Evolutionary conservation across 2,888 invertebrate species (phyloP).

Genomic region (Exocentrus adspersus): DNA sequence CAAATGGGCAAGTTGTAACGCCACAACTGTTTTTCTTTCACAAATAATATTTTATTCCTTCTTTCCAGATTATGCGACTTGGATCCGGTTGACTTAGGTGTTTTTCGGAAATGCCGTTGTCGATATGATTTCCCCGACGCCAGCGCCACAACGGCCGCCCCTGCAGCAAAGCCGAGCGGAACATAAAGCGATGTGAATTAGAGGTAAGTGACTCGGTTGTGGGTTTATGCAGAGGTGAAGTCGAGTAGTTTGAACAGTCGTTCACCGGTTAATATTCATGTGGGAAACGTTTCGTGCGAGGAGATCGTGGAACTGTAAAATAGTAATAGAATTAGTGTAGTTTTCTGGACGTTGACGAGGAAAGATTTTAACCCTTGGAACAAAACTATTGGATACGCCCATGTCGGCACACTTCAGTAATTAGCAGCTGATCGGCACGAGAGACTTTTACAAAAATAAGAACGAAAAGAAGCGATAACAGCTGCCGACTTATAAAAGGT

Average conservation of each 20-base stretch:
- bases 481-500: not conserved
- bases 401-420: not conserved
- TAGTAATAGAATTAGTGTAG: too few relatives aligned
- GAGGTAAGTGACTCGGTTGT: conserved; percentile 19
- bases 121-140: not conserved
- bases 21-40: too few relatives aligned
- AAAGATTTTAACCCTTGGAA: too few relatives aligned
- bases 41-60: not conserved
- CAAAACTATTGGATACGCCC: not conserved
- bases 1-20: too few relatives aligned
- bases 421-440: not conserved
- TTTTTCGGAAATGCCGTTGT: conserved; percentile 6
- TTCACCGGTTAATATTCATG: not conserved
- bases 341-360: too few relatives aligned
- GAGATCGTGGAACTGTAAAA: too few relatives aligned
- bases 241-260: too few relatives aligned
- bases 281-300: too few relatives aligned
- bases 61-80: conserved; percentile 19
- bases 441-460: not conserved
- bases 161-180: conserved; percentile 5
- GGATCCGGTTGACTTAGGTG: not conserved
- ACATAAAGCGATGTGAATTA: conserved; percentile 21
- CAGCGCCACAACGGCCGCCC: not conserved
- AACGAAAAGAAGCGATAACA: too few relatives aligned
- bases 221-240: too few relatives aligned